Evolutionary conservation across 2,113 vertebrate genomes (phyloP).

Genomic region (Rhinoderma darwinii): DNA sequence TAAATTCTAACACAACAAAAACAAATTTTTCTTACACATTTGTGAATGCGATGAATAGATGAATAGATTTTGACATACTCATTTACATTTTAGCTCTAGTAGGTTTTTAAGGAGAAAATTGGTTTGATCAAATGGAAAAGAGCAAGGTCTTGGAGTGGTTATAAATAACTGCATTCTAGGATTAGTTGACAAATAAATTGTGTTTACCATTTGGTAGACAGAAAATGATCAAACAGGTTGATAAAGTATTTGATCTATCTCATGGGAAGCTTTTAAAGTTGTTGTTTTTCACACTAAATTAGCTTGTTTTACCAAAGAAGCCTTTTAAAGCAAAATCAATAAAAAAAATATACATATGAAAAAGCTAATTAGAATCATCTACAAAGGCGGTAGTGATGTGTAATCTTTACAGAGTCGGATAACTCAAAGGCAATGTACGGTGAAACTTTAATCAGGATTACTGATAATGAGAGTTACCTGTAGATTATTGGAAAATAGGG

Average conservation of each 20-base stretch:
- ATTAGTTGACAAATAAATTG: too few relatives aligned
- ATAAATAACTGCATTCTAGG: background rate
- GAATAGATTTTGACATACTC: too few relatives aligned
- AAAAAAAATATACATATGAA: slow-evolving; percentile 45
- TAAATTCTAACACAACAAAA: background rate
- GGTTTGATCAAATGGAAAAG: background rate
- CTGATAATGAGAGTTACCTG: slow-evolving; percentile 28
- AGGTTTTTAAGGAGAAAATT: background rate
- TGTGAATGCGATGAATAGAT: background rate
- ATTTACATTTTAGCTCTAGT: background rate
- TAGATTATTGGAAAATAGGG: slow-evolving; percentile 48
- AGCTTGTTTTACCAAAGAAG: slow-evolving; percentile 37
- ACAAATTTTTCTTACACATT: background rate
- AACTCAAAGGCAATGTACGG: slow-evolving; percentile 33
- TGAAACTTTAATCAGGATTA: slow-evolving; percentile 40
- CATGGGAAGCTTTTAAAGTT: slow-evolving; percentile 9
- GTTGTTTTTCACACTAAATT: slow-evolving; percentile 20
- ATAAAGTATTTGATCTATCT: slow-evolving; percentile 33
- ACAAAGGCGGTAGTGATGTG: slow-evolving; percentile 15
- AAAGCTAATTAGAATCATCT: slow-evolving; percentile 38
- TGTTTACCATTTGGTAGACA: background rate
- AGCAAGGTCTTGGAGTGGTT: background rate
- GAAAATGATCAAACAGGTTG: slow-evolving; percentile 43
- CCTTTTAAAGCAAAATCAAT: slow-evolving; percentile 30
- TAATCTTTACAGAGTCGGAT: slow-evolving; percentile 37